These are phyloP conservation scores for Cnemophilus loriae DNA, from an alignment of 2,113 vertebrate species.

Conservation along the genomic window DNA sequence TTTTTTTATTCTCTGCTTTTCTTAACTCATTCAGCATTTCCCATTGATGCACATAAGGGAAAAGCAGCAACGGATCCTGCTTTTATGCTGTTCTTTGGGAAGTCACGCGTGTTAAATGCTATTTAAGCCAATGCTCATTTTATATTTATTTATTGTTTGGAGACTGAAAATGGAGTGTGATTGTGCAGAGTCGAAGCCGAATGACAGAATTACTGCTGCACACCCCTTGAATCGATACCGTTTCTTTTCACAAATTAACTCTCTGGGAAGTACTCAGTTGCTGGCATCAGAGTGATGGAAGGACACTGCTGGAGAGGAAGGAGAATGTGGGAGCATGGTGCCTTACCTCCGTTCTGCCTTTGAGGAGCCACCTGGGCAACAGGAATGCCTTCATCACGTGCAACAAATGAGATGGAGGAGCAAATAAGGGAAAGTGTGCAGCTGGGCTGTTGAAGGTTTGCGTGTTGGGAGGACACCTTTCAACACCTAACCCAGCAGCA, in stretches of 20 bases:
- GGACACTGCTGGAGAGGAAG: neutral
- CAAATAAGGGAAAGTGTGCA: neutral
- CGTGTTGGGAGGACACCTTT: neutral
- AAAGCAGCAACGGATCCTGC: neutral
- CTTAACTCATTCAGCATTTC: neutral
- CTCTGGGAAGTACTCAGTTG: neutral
- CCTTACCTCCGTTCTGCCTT: neutral
- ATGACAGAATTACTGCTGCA: neutral
- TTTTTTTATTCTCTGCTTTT: neutral
- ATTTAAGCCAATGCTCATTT: neutral
- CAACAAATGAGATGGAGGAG: neutral
- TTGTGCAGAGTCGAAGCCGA: neutral
- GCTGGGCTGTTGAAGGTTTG: neutral
- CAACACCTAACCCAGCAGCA: neutral
- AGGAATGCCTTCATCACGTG: neutral
- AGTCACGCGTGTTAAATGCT: neutral
- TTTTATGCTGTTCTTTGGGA: neutral
- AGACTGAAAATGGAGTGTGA: conserved; percentile 9
- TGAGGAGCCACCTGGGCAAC: neutral
- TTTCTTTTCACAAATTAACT: conserved; percentile 37
- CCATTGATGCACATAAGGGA: neutral
- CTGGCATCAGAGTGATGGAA: neutral
- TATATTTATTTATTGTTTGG: conserved; percentile 45
- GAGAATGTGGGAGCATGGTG: rapidly evolving
- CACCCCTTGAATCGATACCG: neutral